These are phyloP conservation scores for Drosophila ogumai DNA, from an alignment of 1,140 invertebrate species.

Conservation along the genomic window DNA sequence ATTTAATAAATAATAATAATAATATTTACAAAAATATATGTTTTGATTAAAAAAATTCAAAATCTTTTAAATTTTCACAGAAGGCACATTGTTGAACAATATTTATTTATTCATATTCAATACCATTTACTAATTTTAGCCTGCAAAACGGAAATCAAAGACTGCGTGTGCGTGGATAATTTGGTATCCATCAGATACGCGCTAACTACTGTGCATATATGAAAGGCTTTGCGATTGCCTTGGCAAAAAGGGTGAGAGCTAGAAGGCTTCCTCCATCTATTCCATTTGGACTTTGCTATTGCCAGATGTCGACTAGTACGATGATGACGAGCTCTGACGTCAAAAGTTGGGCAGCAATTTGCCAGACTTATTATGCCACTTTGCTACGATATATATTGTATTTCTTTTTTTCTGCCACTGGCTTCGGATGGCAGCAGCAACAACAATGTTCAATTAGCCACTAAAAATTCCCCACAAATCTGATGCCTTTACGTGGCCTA, in stretches of 20 bases:
- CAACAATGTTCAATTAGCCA: slow-evolving; percentile 66
- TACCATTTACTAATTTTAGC: neutral
- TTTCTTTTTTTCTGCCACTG: slow-evolving; percentile 20
- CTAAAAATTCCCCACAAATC: slow-evolving; percentile 71
- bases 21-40: too few species aligned
- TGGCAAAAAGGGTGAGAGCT: slow-evolving; percentile 9
- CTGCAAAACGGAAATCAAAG: slow-evolving; percentile 7
- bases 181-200: slow-evolving; percentile 64
- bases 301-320: slow-evolving; percentile 61
- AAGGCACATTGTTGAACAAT: neutral
- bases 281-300: slow-evolving; percentile 25
- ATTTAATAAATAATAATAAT: too few species aligned
- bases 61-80: neutral
- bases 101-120: neutral
- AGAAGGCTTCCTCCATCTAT: slow-evolving; percentile 13
- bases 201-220: slow-evolving; percentile 44
- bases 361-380: slow-evolving; percentile 50
- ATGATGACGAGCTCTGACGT: slow-evolving; percentile 34
- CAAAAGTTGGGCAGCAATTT: slow-evolving; percentile 56
- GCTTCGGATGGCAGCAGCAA: slow-evolving; percentile 18
- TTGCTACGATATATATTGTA: slow-evolving; percentile 19
- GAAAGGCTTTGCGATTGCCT: slow-evolving; percentile 51
- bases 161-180: slow-evolving; percentile 32
- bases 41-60: neutral
- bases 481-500: slow-evolving; percentile 50